A percentile compares a stretch with the other conserved stretches of the same genome.
phyloP scores from a whole-genome alignment of 2,888 invertebrate genomes.

The Dilophus febrilis region DNA sequence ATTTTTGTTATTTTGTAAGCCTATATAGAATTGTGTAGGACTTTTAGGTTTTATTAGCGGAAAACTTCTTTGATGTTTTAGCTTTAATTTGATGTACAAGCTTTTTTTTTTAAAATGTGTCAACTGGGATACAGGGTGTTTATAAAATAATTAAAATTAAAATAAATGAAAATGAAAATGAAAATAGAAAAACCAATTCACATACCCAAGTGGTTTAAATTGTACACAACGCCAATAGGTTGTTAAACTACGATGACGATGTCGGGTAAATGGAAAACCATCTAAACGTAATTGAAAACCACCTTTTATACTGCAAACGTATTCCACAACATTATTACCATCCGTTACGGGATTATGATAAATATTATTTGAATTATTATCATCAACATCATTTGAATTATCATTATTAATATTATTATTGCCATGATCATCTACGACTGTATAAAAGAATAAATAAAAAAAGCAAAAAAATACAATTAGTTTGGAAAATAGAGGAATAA shows the following conservation, averaged over 20 bases:
- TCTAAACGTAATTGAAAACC: constrained; percentile 20
- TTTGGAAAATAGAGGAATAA: too few species aligned
- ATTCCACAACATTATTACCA: constrained; percentile 7
- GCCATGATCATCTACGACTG: too few species aligned
- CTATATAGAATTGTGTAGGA: too few species aligned
- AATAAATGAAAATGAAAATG: too few species aligned
- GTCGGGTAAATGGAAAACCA: constrained; percentile 22
- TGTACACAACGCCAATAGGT: constrained; percentile 26
- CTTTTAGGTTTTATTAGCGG: too few species aligned
- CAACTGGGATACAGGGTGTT: neutral
- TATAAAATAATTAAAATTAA: neutral
- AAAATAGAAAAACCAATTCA: neutral
- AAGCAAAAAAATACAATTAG: neutral
- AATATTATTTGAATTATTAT: too few species aligned
- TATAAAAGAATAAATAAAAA: too few species aligned
- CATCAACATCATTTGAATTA: neutral
- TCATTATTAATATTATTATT: neutral
- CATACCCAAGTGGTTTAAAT: constrained; percentile 20
- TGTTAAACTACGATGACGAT: constrained; percentile 19
- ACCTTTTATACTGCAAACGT: constrained; percentile 20
- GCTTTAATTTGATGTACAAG: too few species aligned
- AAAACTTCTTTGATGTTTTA: too few species aligned
- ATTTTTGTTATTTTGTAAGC: too few species aligned
- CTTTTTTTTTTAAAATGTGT: neutral
- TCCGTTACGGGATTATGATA: too few species aligned